Percentiles rank a stretch among this genome's conserved stretches.
These are phyloP conservation scores for Bothrops jararaca DNA, from an alignment of 2,113 vertebrate species.

Conservation along the genomic window DNA sequence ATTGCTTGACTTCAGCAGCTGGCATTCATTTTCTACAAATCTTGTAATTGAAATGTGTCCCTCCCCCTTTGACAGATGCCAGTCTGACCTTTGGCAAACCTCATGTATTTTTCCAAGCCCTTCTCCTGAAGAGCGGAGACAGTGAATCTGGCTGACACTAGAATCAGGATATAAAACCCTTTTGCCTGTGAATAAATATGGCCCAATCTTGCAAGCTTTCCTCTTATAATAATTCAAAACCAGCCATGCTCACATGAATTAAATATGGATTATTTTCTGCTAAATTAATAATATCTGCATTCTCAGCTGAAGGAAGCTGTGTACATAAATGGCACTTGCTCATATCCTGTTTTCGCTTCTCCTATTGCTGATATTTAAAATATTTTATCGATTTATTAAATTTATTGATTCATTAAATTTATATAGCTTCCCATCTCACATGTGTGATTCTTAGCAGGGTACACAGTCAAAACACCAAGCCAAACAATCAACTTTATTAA, in stretches of 20 bases:
- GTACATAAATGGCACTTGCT: not conserved
- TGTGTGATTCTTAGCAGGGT: not conserved
- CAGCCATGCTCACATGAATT: not conserved
- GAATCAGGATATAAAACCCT: not conserved
- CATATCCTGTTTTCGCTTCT: not conserved
- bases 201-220: not conserved
- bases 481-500: not conserved
- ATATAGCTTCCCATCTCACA: not conserved
- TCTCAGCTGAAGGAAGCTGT: not conserved
- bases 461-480: not conserved
- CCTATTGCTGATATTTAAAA: not conserved
- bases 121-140: not conserved
- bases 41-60: conserved; percentile 12
- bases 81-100: not conserved
- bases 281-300: not conserved
- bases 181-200: not conserved
- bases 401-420: not conserved
- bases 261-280: not conserved
- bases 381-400: not conserved
- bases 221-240: not conserved
- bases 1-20: conserved; percentile 12
- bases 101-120: conserved; percentile 6
- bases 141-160: not conserved
- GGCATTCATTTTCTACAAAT: not conserved
- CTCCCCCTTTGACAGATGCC: conserved; percentile 1